Conservation (phyloP, 2,797 vertebrate genomes). For the Notolabrus celidotus region DNA sequence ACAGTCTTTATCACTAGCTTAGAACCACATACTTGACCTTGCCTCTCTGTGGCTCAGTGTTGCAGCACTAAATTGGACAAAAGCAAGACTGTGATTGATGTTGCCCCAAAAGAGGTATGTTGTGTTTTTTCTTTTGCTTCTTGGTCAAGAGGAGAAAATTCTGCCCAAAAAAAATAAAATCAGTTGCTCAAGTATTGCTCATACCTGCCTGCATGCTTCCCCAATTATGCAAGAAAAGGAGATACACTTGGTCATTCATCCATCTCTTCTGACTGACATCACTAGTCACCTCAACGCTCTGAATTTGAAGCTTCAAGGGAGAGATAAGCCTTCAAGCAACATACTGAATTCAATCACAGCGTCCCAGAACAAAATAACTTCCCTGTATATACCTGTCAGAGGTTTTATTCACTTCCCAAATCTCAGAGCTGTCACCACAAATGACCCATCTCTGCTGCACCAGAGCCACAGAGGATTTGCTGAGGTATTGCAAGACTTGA, state of each 20-base stretch:
- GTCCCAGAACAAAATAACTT: constrained; percentile 27
- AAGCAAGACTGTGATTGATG: too few relatives aligned
- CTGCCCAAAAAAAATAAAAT: background rate
- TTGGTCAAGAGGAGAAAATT: background rate
- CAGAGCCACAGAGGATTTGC: constrained; percentile 8
- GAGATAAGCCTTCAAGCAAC: constrained; percentile 9
- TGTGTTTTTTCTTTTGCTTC: too few relatives aligned
- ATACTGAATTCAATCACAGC: constrained; percentile 14
- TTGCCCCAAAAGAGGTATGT: too few relatives aligned
- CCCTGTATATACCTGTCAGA: constrained; percentile 18
- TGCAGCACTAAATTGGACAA: too few relatives aligned
- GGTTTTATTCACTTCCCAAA: constrained; percentile 32
- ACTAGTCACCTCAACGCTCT: constrained; percentile 18
- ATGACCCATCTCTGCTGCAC: constrained; percentile 13
- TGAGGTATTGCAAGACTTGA: background rate
- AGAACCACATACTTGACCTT: too few relatives aligned
- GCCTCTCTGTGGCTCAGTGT: too few relatives aligned
- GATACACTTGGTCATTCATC: background rate
- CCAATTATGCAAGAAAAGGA: background rate
- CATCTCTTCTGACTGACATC: constrained; percentile 20
- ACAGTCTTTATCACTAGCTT: too few relatives aligned
- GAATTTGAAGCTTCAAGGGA: constrained; percentile 36
- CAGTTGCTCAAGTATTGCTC: background rate
- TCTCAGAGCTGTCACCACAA: constrained; percentile 19
- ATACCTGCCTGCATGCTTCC: too few relatives aligned